Conservation (phyloP, 1,140 invertebrate genomes). For the Acromyrmex charruanus region DNA sequence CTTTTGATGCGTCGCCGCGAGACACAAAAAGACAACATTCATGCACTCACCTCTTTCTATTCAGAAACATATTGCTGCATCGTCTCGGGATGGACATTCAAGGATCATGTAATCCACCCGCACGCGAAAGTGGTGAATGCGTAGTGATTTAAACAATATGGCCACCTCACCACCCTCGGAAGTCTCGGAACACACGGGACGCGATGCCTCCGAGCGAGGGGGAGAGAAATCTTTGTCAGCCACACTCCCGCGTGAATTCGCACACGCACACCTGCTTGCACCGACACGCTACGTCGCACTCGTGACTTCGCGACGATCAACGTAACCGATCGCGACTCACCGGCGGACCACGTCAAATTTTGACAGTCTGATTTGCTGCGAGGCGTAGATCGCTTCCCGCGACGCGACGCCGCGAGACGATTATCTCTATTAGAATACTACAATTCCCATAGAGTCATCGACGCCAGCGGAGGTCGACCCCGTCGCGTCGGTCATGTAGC, state of each 20-base stretch:
- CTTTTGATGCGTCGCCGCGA: not conserved
- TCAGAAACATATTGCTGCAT: constrained; percentile 68
- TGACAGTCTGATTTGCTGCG: constrained; percentile 40
- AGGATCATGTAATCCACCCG: not conserved
- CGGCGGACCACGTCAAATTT: not conserved
- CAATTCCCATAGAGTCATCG: too few species aligned
- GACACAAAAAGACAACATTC: not conserved
- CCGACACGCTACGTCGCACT: not conserved
- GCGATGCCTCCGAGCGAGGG: not conserved
- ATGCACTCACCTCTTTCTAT: constrained; percentile 63
- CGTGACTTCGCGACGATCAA: not conserved
- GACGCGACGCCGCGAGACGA: too few species aligned
- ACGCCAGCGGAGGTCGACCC: not conserved
- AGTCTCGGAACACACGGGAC: constrained; percentile 30
- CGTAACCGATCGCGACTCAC: not conserved
- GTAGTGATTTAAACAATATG: constrained; percentile 69
- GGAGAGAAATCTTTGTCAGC: not conserved
- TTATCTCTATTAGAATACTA: too few species aligned
- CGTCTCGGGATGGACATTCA: constrained; percentile 7
- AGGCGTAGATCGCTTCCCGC: not conserved
- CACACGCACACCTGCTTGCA: too few species aligned
- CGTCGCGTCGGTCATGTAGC: not conserved
- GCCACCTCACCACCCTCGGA: constrained; percentile 66
- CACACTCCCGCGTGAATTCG: not conserved
- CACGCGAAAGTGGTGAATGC: not conserved